Evolutionary conservation across 2,797 vertebrate species (phyloP).

Genomic region (Mallotus villosus): DNA sequence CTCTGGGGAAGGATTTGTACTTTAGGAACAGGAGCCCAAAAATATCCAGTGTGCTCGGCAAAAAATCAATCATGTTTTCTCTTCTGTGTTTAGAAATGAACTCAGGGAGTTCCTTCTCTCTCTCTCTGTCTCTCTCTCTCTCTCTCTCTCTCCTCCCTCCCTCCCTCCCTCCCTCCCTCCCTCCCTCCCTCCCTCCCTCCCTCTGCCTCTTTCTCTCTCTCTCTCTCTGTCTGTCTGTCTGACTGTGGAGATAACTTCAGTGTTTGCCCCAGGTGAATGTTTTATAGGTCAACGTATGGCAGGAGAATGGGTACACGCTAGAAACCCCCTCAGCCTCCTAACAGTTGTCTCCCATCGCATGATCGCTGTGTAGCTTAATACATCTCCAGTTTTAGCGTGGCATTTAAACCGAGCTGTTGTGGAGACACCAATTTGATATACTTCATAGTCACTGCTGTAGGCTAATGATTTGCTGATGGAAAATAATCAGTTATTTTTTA

Average conservation of each 20-base stretch:
- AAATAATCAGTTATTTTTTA: slow-evolving; percentile 16
- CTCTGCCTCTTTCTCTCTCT: slow-evolving; percentile 33
- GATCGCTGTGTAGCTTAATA: background rate
- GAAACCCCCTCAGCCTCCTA: slow-evolving; percentile 9
- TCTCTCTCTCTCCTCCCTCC: slow-evolving; percentile 14
- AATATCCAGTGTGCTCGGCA: slow-evolving; percentile 53
- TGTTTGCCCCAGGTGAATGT: slow-evolving; percentile 44
- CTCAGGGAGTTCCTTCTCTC: slow-evolving; percentile 49
- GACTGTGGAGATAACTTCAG: slow-evolving; percentile 39
- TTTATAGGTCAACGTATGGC: slow-evolving; percentile 33
- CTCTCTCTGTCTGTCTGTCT: slow-evolving; percentile 44
- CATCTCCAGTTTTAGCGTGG: background rate
- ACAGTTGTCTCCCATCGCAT: background rate
- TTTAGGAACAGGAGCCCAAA: slow-evolving; percentile 56
- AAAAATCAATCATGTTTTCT: slow-evolving; percentile 43
- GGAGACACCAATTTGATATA: background rate
- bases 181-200: no score
- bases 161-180: background rate
- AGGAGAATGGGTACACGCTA: slow-evolving; percentile 26
- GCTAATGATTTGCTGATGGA: background rate
- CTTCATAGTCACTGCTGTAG: background rate
- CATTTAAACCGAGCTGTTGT: background rate
- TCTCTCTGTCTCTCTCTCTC: slow-evolving; percentile 4
- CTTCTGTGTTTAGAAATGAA: slow-evolving; percentile 48
- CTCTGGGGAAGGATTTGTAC: slow-evolving; percentile 55